A percentile compares a stretch with the other conserved stretches of the same genome.
Conservation (phyloP, 1,140 invertebrate genomes). For the Drosophila seguyi region DNA sequence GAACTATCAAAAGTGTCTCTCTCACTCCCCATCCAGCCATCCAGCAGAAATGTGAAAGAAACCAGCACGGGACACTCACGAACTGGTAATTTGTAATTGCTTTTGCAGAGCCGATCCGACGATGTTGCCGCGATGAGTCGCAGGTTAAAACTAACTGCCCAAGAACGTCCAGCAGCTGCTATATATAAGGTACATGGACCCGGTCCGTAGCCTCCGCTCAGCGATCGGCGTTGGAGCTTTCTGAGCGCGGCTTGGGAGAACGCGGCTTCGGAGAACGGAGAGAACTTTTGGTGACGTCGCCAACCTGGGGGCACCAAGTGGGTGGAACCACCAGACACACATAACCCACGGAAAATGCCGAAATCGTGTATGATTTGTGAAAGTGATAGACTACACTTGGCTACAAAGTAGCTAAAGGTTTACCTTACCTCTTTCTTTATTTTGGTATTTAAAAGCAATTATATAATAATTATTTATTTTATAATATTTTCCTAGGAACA, state of each 20-base stretch:
- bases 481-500: neutral
- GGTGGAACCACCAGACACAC: slow-evolving; percentile 2
- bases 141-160: slow-evolving; percentile 65
- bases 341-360: slow-evolving; percentile 35
- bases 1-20: slow-evolving; percentile 41
- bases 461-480: neutral
- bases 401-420: slow-evolving; percentile 7
- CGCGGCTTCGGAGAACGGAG: slow-evolving; percentile 9
- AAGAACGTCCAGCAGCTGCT: slow-evolving; percentile 56
- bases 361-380: slow-evolving; percentile 62
- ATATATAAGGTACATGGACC: slow-evolving; percentile 68
- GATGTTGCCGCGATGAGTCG: slow-evolving; percentile 53
- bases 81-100: slow-evolving; percentile 9
- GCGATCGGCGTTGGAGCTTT: slow-evolving; percentile 37
- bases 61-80: slow-evolving; percentile 47
- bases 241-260: slow-evolving; percentile 20
- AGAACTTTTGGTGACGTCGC: slow-evolving; percentile 53
- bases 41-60: slow-evolving; percentile 15
- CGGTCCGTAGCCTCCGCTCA: slow-evolving; percentile 1
- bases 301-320: neutral
- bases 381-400: slow-evolving; percentile 54
- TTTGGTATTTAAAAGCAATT: too few species aligned
- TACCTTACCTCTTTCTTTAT: neutral
- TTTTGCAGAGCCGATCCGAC: slow-evolving; percentile 23
- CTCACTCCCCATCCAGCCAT: slow-evolving; percentile 22